Evolutionary conservation across 2,888 invertebrate species (phyloP), one percentile per base, ranked within the genome.

Genomic region (Cephus rjabovi): DNA sequence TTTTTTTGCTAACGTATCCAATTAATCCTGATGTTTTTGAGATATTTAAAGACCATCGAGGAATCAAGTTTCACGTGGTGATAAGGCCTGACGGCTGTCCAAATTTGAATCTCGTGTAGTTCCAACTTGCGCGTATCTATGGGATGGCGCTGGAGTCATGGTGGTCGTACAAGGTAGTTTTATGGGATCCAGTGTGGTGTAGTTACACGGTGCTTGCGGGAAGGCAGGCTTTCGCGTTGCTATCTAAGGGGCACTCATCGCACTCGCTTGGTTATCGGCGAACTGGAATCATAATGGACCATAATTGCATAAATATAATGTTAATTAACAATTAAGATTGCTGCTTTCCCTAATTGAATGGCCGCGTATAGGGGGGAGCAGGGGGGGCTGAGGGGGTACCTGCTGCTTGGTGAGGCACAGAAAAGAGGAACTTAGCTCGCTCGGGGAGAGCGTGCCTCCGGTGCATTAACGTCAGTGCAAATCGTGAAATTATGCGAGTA

Each of bases 281-380:
- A 78, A 79, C 79, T 81, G 81, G 83, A 86, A 87, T 89, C 89
- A 87, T 88, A 89, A 89, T 87, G 87, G 87, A 79, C 85, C 85
- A 87, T 89, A 90, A 90, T 89, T 90, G 88, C 87, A 89, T 88
- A 89, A 89, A 90, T 88, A 89, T 88, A 89, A 89, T 88, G 87
- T 90, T 89, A 90, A 90, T 90, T 90, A 90, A 89, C 89, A 87
- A 89, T 89, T 88, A 88, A 89, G 90, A 90, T 90, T 88, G 85
- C 86, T 82, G 84, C 81, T 82, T 85, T 86, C 86, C 86, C 87
- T 90, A 90, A 90, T 90, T 90, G 90, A 90, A 90, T 89, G 86
- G 84, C 84, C 86, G 87, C 85, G 23, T 86, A 3, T 34, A 23
- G 71, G 12, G 71, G 35, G 12, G 35, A 3, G 35, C 11, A 35